Percentiles rank a stretch among this genome's conserved stretches.
These are phyloP conservation scores for Enteromius unitaeniatus DNA, from an alignment of 2,797 vertebrate genomes.

Conservation along the genomic window DNA sequence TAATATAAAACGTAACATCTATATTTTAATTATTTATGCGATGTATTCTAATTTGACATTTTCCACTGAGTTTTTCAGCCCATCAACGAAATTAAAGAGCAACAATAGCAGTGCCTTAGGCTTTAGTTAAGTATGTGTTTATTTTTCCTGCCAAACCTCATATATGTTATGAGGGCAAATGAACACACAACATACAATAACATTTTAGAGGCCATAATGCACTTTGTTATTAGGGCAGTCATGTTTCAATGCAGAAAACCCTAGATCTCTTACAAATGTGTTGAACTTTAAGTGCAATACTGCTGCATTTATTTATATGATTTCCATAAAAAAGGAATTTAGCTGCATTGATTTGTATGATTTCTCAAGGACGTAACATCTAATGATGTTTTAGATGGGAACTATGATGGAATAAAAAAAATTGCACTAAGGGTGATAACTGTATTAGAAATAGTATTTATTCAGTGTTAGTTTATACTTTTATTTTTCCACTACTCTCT, in stretches of 20 bases:
- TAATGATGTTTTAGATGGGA: slow-evolving; percentile 30
- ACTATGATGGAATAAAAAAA: slow-evolving; percentile 67
- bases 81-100: background rate
- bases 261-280: slow-evolving; percentile 48
- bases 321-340: slow-evolving; percentile 70
- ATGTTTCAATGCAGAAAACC: slow-evolving; percentile 40
- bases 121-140: slow-evolving; percentile 7
- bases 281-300: slow-evolving; percentile 73
- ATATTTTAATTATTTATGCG: background rate
- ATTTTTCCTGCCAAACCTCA: slow-evolving; percentile 41
- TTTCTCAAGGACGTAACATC: slow-evolving; percentile 52
- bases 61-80: slow-evolving; percentile 20
- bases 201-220: slow-evolving; percentile 25
- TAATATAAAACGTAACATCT: slow-evolving; percentile 15
- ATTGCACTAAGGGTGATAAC: slow-evolving; percentile 77
- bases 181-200: background rate
- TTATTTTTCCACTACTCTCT: slow-evolving; percentile 47
- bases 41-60: slow-evolving; percentile 13
- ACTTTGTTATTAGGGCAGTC: slow-evolving; percentile 48
- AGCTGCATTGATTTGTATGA: slow-evolving; percentile 65
- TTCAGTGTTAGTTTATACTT: slow-evolving; percentile 68
- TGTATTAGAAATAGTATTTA: slow-evolving; percentile 68
- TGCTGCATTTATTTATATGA: slow-evolving; percentile 74
- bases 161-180: slow-evolving; percentile 24
- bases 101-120: background rate